phyloP scores from a whole-genome alignment of 2,797 vertebrate species.

The Sebastes cheni region DNA sequence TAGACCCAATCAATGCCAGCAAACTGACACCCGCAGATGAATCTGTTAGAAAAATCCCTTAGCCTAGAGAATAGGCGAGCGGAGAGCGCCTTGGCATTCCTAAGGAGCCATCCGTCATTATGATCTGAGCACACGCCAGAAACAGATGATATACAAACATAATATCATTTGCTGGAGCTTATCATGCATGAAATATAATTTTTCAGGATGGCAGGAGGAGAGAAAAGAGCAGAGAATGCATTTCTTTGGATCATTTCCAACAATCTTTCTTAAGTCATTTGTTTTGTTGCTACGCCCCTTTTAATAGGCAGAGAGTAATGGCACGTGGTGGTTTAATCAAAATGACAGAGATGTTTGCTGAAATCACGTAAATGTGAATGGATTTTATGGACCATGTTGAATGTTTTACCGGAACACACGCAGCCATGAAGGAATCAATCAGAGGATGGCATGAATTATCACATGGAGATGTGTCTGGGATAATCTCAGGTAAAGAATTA shows the following conservation, averaged over 20 bases:
- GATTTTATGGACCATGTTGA: background rate
- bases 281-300: slow-evolving; percentile 19
- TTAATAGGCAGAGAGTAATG: slow-evolving; percentile 39
- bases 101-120: slow-evolving; percentile 72
- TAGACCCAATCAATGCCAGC: slow-evolving; percentile 70
- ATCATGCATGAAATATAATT: slow-evolving; percentile 71
- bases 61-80: slow-evolving; percentile 53
- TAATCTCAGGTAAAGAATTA: background rate
- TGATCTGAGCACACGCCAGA: slow-evolving; percentile 66
- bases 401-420: slow-evolving; percentile 29
- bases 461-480: background rate
- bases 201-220: slow-evolving; percentile 31
- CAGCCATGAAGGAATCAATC: slow-evolving; percentile 5
- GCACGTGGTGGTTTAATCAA: slow-evolving; percentile 34
- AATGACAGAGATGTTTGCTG: slow-evolving; percentile 20
- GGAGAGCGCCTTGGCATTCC: slow-evolving; percentile 54
- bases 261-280: slow-evolving; percentile 32
- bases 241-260: slow-evolving; percentile 36
- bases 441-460: background rate
- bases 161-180: slow-evolving; percentile 67
- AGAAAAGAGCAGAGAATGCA: slow-evolving; percentile 37
- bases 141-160: slow-evolving; percentile 74
- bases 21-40: slow-evolving; percentile 71
- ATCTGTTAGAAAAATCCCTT: slow-evolving; percentile 69
- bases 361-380: slow-evolving; percentile 21